A percentile compares a stretch with the other conserved stretches of the same genome.
These are phyloP conservation scores for Cochlearius cochlearius DNA, from an alignment of 2,113 vertebrate genomes.

Conservation along the genomic window DNA sequence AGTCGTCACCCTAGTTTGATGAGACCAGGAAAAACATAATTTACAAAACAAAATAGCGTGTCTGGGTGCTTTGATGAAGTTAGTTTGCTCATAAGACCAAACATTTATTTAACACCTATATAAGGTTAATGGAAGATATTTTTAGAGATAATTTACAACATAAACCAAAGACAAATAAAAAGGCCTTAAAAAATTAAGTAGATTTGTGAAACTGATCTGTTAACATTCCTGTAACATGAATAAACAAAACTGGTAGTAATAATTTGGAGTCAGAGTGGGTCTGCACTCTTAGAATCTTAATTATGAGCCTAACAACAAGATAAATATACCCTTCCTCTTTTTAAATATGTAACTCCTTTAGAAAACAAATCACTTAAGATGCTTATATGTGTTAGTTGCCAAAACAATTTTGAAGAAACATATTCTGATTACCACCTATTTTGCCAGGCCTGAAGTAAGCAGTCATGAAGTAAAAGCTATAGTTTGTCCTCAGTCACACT, in stretches of 20 bases:
- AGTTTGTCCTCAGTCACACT: neutral
- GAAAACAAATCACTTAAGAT: neutral
- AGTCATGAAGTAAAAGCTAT: neutral
- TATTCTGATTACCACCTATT: neutral
- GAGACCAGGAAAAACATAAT: neutral
- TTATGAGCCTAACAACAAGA: neutral
- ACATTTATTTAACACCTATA: neutral
- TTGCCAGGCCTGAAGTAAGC: neutral
- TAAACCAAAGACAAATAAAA: neutral
- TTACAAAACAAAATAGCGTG: neutral
- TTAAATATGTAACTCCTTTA: neutral
- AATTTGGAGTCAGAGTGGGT: neutral
- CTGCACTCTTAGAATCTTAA: neutral
- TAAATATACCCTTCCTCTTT: neutral
- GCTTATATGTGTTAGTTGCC: neutral
- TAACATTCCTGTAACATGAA: neutral
- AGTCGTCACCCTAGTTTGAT: neutral
- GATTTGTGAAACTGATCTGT: neutral
- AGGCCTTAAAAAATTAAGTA: neutral
- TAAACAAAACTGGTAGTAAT: neutral
- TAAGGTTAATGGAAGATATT: neutral
- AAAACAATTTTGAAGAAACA: neutral
- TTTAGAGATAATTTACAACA: neutral
- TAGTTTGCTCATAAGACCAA: neutral
- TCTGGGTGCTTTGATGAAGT: neutral